phyloP scores from a whole-genome alignment of 2,797 vertebrate genomes.

The Spheniscus humboldti region DNA sequence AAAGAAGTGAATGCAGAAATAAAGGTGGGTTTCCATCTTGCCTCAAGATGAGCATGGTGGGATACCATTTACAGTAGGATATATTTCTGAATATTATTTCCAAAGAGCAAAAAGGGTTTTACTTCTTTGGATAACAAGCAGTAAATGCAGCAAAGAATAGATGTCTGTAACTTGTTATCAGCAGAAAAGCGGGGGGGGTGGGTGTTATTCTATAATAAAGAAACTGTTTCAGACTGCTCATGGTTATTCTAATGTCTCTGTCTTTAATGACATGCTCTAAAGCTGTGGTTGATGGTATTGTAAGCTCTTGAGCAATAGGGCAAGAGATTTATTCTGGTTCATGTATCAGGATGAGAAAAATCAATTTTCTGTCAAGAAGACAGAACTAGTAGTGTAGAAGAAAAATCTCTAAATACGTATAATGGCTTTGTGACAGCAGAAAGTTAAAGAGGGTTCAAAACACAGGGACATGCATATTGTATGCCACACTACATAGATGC shows the following conservation, averaged over 20 bases:
- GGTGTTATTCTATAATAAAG: not conserved
- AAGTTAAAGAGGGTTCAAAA: constrained; percentile 5
- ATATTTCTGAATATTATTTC: not conserved
- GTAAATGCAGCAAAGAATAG: not conserved
- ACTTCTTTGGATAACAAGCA: not conserved
- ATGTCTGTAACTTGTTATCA: not conserved
- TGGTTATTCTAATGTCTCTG: not conserved
- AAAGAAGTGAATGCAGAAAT: not conserved
- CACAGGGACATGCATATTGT: not conserved
- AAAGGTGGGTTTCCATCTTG: not conserved
- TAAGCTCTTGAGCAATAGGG: not conserved
- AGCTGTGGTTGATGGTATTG: not conserved
- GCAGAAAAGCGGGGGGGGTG: not conserved
- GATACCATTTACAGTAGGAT: not conserved
- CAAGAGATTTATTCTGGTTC: not conserved
- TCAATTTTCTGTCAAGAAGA: constrained; percentile 15
- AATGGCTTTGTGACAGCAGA: not conserved
- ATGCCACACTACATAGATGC: not conserved
- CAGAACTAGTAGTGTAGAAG: not conserved
- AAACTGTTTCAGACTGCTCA: not conserved
- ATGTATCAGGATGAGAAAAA: not conserved
- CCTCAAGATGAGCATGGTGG: not conserved
- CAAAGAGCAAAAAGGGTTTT: not conserved
- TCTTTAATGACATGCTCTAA: not conserved
- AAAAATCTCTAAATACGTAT: not conserved